A percentile compares a stretch with the other conserved stretches of the same genome.
These are phyloP conservation scores for Coecobrya sp. DNA, from an alignment of 2,888 invertebrate species.

Conservation along the genomic window DNA sequence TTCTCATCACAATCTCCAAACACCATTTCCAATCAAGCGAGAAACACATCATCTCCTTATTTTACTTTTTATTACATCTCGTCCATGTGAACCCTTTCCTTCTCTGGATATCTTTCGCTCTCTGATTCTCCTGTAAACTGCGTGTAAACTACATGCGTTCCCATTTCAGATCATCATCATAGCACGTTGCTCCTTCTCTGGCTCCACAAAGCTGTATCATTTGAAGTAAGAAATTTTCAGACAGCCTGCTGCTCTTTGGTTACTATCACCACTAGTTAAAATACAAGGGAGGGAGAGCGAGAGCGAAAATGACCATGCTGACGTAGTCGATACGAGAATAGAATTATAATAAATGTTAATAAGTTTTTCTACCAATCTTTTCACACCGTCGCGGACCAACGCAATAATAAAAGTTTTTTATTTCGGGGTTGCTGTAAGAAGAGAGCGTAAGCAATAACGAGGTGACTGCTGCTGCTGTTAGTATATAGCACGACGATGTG, in stretches of 20 bases:
- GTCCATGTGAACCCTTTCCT: background rate
- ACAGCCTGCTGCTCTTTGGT: background rate
- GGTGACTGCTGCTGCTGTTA: background rate
- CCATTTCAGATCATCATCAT: background rate
- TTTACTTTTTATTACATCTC: conserved; percentile 8
- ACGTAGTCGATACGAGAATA: conserved; percentile 75
- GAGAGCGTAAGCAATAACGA: background rate
- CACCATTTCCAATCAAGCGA: conserved; percentile 20
- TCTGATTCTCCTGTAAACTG: background rate
- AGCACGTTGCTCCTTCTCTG: background rate
- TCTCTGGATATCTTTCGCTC: background rate
- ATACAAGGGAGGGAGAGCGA: conserved; percentile 14
- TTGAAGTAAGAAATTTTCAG: background rate
- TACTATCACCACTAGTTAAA: background rate
- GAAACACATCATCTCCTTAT: background rate
- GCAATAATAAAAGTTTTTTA: conserved; percentile 53
- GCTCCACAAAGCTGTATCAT: background rate
- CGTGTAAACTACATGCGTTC: background rate
- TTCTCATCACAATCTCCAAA: background rate
- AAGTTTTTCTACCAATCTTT: conserved; percentile 69
- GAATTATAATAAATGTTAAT: conserved; percentile 76
- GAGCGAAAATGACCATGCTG: conserved; percentile 73
- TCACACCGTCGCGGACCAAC: conserved; percentile 59
- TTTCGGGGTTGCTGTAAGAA: conserved; percentile 5
- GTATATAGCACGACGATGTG: background rate